Base-by-base conservation (phyloP, 2,797 vertebrate species). In the Platyrinchus mystaceus region DNA sequence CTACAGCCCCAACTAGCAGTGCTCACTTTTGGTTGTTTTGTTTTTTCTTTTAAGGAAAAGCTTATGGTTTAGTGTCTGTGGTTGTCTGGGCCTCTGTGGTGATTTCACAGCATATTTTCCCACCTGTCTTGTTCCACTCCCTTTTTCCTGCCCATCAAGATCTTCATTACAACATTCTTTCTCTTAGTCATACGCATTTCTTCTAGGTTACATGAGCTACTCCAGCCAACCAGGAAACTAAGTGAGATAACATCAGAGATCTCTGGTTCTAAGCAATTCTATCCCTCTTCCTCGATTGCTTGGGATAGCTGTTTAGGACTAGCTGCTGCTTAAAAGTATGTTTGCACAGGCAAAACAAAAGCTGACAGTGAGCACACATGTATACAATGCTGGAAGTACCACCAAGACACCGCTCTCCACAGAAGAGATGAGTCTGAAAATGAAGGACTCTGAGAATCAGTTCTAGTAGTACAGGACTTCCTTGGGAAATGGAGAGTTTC, bases 101-200 rank as follows among this genome's bases (percentile, higher is more conserved):
- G 55, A 79, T 69, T 94, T 89, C 78, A 78, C 37, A 64, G 62
- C 78, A 46, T 71, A 77, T 41, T 90, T 91, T 77, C 79, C 83
- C 58, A 75, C 47, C 77, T 90, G 28, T 87, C 74, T 78, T 84
- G 36, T 62, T 87, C 77, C 85, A 93, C 82, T 92, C 79, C 62
- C 62, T 91, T 91, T 87, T 92, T 66, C 43, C 47, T 92, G 73
- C 50, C 43, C 63, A 32, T 86, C 75, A 66, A 77, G 76, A 22
- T 63, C 47, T 86, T 87, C 34, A 67, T 90, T 56, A 85, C 68
- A 89, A 27, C 82, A 95, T 70, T 89, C 49, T 74, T 85, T 77
- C 53, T 85, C 56, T 82, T 84, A 79, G 75, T 87, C n/a, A 47
- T 37, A 32, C 4, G 9, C 53, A 47, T 87, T 91, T 87, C 73